Evolutionary conservation across 2,113 vertebrate species (phyloP), one percentile per base, ranked within the genome.

Genomic region (Scatophagus argus): DNA sequence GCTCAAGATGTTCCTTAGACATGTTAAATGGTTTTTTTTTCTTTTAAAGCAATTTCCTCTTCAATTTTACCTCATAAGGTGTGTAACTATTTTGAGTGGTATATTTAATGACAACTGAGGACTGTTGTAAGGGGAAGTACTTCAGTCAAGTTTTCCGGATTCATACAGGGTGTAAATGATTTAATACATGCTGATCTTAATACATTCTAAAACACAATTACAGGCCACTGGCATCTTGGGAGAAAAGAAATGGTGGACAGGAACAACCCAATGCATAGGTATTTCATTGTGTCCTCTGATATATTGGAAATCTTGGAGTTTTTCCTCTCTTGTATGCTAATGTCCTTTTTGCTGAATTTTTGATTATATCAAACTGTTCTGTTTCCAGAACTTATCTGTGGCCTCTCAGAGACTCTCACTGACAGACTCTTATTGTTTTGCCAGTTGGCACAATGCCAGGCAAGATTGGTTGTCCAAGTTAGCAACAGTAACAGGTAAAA

Each of bases 301-400:
- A 44, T n/a, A 21, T 69, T 73, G 31, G 12, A 68, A 70, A 64
- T 82, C 46, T 64, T 41, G 17, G 43, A 69, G 31, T 21, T 39
- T 27, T 46, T 39, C n/a, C 14, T 43, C 54, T 32, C 52, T 29
- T 43, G 61, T 46, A 69, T 61, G 54, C 46, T 27, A 5, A 11
- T 27, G 65, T 68, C 49, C 16, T 1, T 56, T 67, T 49, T 55
- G 51, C 52, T 63, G 49, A 32, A 81, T 75, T 76, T 67, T 63
- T 70, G 59, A 79, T 77, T 43, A 61, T 58, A 72, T 80, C 60
- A 47, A 56, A 74, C 47, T 68, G 74, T 49, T 71, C 52, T 21
- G 44, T 59, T 66, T 77, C 65, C 66, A 52, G 59, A 74, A 77
- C 31, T 77, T 68, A 87, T 86, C 66, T 87, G 11, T 32, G 54